Evolutionary conservation across 2,888 invertebrate genomes (phyloP).

Genomic region (Orchestes rusci): DNA sequence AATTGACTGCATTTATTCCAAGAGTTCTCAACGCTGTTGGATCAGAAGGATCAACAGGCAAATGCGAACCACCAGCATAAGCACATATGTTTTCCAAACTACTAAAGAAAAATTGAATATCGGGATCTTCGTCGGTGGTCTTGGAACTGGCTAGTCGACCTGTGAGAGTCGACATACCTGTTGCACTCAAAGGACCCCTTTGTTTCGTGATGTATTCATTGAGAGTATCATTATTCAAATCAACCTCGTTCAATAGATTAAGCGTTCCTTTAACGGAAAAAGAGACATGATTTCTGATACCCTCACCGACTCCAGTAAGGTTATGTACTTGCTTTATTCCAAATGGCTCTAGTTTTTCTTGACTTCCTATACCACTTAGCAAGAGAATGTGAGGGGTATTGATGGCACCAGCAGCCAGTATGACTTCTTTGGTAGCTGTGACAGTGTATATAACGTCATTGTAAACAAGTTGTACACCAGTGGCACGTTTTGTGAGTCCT

Average conservation of each 20-base stretch:
- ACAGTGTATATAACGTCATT: conserved; percentile 45
- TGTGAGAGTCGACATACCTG: conserved; percentile 14
- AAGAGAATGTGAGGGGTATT: conserved; percentile 61
- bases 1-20: conserved; percentile 49
- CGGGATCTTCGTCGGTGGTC: conserved; percentile 48
- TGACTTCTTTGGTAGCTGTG: conserved; percentile 50
- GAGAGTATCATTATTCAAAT: conserved; percentile 52
- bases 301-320: conserved; percentile 57
- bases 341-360: conserved; percentile 49
- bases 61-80: conserved; percentile 43
- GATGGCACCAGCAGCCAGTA: conserved; percentile 51
- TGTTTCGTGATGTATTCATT: conserved; percentile 51
- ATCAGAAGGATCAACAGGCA: conserved; percentile 34
- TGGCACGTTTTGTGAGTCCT: conserved; percentile 43
- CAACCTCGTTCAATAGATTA: conserved; percentile 31
- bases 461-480: conserved; percentile 53
- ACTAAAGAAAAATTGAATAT: conserved; percentile 57
- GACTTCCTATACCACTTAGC: conserved; percentile 59
- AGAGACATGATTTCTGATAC: conserved; percentile 52
- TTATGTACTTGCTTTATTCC: conserved; percentile 51
- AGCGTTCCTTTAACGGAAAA: conserved; percentile 40
- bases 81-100: conserved; percentile 53
- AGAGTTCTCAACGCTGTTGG: conserved; percentile 32
- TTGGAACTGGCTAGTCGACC: conserved; percentile 28
- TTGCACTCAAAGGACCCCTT: conserved; percentile 52